Evolutionary conservation across 2,113 vertebrate species (phyloP).

Genomic region (Mobula hypostoma): DNA sequence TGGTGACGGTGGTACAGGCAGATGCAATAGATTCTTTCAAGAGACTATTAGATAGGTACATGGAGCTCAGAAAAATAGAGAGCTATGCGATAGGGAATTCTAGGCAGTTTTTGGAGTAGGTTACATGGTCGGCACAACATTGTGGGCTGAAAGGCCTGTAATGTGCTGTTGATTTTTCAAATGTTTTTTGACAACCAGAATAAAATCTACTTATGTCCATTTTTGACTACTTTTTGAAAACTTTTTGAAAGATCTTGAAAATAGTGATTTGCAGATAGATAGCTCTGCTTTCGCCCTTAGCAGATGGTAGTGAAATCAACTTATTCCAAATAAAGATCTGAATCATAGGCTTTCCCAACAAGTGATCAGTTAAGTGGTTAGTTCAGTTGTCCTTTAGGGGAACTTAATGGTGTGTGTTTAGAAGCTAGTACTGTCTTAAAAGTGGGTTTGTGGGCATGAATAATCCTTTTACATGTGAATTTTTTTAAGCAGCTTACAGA

Average conservation of each 20-base stretch:
- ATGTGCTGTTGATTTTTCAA: too few relatives aligned
- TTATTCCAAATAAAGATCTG: not conserved
- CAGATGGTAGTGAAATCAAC: not conserved
- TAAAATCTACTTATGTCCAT: not conserved
- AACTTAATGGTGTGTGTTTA: not conserved
- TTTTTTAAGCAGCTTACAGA: slow-evolving; percentile 74
- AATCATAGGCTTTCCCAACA: not conserved
- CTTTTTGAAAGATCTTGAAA: not conserved
- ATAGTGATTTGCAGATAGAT: not conserved
- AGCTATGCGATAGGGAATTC: too few relatives aligned
- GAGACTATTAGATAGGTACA: too few relatives aligned
- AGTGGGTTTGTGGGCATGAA: not conserved
- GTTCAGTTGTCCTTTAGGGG: not conserved
- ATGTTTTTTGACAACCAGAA: too few relatives aligned
- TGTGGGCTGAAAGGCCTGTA: too few relatives aligned
- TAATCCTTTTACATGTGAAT: not conserved
- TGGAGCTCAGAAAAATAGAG: too few relatives aligned
- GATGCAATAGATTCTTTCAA: too few relatives aligned
- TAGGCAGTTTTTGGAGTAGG: too few relatives aligned
- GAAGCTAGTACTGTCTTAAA: not conserved
- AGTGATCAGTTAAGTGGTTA: not conserved
- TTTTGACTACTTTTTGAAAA: not conserved
- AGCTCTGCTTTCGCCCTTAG: not conserved
- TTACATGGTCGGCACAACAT: too few relatives aligned
- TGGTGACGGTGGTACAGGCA: too few relatives aligned